These are phyloP conservation scores for Callopanchax toddi DNA, from an alignment of 2,113 vertebrate species.

Conservation along the genomic window DNA sequence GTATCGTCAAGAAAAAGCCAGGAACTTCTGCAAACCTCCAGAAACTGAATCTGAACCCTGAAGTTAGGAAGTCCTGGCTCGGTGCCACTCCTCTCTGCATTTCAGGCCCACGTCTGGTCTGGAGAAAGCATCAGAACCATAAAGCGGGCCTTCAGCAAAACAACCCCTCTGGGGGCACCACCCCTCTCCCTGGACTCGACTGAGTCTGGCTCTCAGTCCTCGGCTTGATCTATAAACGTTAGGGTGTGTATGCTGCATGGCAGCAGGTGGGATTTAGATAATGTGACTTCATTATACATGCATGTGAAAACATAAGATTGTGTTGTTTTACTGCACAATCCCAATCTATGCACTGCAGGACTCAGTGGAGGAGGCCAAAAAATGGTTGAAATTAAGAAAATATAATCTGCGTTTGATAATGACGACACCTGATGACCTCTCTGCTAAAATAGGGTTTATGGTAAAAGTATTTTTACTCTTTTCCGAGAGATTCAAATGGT, in stretches of 20 bases:
- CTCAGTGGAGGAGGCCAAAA: neutral
- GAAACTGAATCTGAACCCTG: constrained; percentile 24
- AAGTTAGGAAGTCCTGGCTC: constrained; percentile 53
- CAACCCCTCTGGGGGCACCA: constrained; percentile 61
- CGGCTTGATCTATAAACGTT: constrained; percentile 27
- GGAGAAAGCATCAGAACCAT: constrained; percentile 78
- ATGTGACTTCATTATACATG: constrained; percentile 30
- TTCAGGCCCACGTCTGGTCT: constrained; percentile 62
- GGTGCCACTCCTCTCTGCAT: constrained; percentile 50
- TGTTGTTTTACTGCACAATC: too few species aligned
- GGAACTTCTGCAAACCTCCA: constrained; percentile 27
- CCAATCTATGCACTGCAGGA: too few species aligned
- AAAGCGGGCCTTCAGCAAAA: constrained; percentile 75
- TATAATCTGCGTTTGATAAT: too few species aligned
- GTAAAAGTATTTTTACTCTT: neutral
- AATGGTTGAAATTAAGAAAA: too few species aligned
- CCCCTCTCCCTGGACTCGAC: constrained; percentile 41
- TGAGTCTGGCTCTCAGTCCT: constrained; percentile 38
- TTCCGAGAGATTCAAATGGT: neutral
- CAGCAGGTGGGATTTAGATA: constrained; percentile 58
- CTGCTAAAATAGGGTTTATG: too few species aligned
- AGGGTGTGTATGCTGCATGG: constrained; percentile 21
- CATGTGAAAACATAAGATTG: too few species aligned
- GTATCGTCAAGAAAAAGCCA: constrained; percentile 3
- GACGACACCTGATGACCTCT: neutral